Evolutionary conservation across 2,888 invertebrate genomes (phyloP), one percentile per base, ranked within the genome.

Genomic region (Acanthopleura granulata): DNA sequence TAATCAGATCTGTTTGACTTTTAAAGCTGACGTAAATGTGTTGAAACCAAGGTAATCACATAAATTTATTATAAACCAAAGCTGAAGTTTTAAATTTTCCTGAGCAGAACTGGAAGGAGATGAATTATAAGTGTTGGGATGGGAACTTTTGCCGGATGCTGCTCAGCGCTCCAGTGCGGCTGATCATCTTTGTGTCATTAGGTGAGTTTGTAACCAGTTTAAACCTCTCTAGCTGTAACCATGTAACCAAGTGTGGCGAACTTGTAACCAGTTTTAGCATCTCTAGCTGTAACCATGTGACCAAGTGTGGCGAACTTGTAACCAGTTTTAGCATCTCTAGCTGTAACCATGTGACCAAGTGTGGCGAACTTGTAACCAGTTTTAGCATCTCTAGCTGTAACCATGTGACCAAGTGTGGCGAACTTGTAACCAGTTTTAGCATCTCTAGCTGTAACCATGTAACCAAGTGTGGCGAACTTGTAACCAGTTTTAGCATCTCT

Each of bases 101-200:
- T 57, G 22, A n/a, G 51, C 91, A 97, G 96, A 99, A 99, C 91
- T 99, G 97, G 96, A 92, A 93, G 22, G 97, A 99, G 91, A 99
- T 99, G 99, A 96, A 97, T 87, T 97, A 95, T 89, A 96, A 97
- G 0, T 93, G 95, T 80, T 92, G 87, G 81, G 85, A 87, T n/a
- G 86, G 87, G 4, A 83, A 82, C 29, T 80, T 86, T 3, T 72
- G 78, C 40, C 80, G 87, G 12, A 80, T 89, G 61, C 62, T 90
- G n/a, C 78, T 87, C 12, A 90, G 89, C 77, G 90, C 89, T 6
- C 90, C 90, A 6, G 86, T 96, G 14, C 96, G 98, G 86, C 92
- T 98, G 30, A 88, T 95, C 12, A 93, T 97, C 27, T 95, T 99
- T 88, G 83, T 96, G 0, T 90, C 96, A 12, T 93, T 98, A 80